phyloP scores from a whole-genome alignment of 2,113 vertebrate genomes.

The Burhinus bistriatus region DNA sequence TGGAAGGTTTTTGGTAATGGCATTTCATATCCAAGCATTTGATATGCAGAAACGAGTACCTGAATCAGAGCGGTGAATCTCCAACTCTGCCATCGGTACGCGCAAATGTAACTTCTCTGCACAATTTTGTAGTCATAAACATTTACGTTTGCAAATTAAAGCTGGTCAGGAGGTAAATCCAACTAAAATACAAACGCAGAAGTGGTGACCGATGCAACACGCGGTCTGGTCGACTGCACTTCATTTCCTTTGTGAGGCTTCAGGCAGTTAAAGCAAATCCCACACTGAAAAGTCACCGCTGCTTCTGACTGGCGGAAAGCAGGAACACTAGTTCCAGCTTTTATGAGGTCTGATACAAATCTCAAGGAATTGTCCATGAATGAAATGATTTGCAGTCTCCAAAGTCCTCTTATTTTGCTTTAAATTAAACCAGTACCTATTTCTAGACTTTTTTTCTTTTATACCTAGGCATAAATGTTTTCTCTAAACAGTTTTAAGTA shows the following conservation, averaged over 20 bases:
- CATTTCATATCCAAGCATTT: not conserved
- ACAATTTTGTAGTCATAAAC: not conserved
- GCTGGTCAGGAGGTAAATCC: not conserved
- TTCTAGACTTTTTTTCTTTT: not conserved
- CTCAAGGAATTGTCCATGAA: not conserved
- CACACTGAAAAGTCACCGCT: not conserved
- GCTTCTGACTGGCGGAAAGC: not conserved
- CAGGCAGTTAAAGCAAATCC: not conserved
- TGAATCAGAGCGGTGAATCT: rapidly evolving
- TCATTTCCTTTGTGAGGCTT: conserved; percentile 21
- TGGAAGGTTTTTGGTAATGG: not conserved
- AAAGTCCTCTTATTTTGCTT: not conserved
- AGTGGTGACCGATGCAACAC: not conserved
- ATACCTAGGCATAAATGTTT: not conserved
- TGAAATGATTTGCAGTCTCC: not conserved
- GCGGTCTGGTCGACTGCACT: not conserved
- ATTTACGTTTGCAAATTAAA: not conserved
- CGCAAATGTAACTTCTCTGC: not conserved
- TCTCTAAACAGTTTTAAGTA: not conserved
- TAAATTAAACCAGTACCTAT: not conserved
- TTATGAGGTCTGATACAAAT: not conserved
- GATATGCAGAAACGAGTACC: not conserved
- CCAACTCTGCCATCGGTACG: not conserved
- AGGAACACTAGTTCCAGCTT: not conserved
- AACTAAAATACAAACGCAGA: not conserved